phyloP scores from a whole-genome alignment of 2,113 vertebrate genomes.

The Heptranchias perlo region DNA sequence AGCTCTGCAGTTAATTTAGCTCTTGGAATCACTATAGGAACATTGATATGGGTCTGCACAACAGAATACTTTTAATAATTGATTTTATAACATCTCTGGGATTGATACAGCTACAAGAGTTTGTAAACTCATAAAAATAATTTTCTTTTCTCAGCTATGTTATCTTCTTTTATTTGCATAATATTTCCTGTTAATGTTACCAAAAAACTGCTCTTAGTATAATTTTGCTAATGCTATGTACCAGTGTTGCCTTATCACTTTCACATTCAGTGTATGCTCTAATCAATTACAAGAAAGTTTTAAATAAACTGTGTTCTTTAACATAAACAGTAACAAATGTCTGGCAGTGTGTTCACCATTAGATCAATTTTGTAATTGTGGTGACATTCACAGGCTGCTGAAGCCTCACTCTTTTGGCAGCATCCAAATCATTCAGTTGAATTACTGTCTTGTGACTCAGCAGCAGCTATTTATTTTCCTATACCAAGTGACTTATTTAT shows the following conservation, averaged over 20 bases:
- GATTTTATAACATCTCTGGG: neutral
- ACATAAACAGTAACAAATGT: neutral
- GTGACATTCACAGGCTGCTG: neutral
- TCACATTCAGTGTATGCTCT: neutral
- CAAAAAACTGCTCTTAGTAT: neutral
- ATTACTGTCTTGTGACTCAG: conserved; percentile 7
- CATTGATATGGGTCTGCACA: neutral
- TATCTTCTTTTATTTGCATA: neutral
- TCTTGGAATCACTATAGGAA: neutral
- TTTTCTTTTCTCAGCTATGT: neutral
- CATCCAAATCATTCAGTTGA: neutral
- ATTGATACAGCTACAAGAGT: neutral
- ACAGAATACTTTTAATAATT: neutral
- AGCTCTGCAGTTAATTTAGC: neutral
- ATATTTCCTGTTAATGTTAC: neutral
- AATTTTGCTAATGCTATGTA: neutral
- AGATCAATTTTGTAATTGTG: conserved; percentile 4
- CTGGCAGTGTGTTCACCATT: neutral
- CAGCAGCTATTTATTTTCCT: neutral
- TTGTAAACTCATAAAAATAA: neutral
- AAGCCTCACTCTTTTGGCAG: neutral
- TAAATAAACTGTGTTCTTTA: neutral
- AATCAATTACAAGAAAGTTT: neutral
- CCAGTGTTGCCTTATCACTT: neutral
- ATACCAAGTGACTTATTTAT: neutral